A percentile compares a stretch with the other conserved stretches of the same genome.
phyloP scores from a whole-genome alignment of 2,888 invertebrate genomes.

The Frankliniella fusca region DNA sequence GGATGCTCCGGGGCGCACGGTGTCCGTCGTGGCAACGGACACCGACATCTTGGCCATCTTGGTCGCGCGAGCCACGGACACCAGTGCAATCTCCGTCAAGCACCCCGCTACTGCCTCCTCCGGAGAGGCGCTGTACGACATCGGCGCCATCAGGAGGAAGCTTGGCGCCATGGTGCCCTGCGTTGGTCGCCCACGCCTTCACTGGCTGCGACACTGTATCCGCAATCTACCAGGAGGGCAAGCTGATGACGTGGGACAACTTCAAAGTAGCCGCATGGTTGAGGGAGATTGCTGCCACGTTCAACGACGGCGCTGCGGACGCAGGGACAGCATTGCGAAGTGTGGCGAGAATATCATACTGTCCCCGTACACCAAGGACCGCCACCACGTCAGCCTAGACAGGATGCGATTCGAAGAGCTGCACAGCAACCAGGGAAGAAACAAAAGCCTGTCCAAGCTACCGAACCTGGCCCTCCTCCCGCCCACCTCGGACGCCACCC shows the following conservation, averaged over 20 bases:
- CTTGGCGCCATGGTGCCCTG: background rate
- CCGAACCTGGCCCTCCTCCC: background rate
- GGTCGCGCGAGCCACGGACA: background rate
- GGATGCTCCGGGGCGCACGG: background rate
- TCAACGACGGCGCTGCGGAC: background rate
- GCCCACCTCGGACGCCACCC: slow-evolving; percentile 35
- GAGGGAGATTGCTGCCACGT: background rate
- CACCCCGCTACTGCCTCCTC: too few relatives aligned
- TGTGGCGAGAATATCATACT: background rate
- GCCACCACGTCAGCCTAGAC: background rate
- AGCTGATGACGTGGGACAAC: background rate
- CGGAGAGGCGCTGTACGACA: too few relatives aligned
- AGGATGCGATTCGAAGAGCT: background rate
- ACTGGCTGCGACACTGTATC: background rate
- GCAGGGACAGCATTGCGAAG: background rate
- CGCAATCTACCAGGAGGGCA: background rate
- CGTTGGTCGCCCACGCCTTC: background rate
- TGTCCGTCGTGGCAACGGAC: background rate
- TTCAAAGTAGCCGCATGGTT: background rate
- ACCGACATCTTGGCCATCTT: background rate
- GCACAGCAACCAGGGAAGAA: background rate
- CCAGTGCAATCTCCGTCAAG: too few relatives aligned
- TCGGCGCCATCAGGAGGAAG: too few relatives aligned
- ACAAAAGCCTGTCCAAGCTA: background rate
- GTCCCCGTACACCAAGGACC: background rate